phyloP scores from a whole-genome alignment of 2,888 invertebrate species.

The Andrena haemorrhoa region DNA sequence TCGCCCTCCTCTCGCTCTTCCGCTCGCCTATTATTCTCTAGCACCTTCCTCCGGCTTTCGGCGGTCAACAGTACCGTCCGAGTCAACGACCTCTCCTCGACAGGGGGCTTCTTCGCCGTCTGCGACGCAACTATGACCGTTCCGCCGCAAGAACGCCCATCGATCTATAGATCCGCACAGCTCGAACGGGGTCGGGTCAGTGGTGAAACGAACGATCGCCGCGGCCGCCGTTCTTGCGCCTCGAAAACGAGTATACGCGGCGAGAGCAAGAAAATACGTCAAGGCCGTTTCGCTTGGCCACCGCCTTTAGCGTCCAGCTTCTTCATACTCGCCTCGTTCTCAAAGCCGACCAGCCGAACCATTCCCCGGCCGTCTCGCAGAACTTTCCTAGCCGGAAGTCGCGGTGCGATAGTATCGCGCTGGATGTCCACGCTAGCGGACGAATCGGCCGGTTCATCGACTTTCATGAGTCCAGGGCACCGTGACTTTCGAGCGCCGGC shows the following conservation, averaged over 20 bases:
- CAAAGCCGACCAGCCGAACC: neutral
- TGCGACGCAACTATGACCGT: neutral
- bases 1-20: constrained; percentile 13
- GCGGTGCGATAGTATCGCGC: constrained; percentile 43
- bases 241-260: constrained; percentile 49
- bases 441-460: constrained; percentile 70
- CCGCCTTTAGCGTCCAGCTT: constrained; percentile 26
- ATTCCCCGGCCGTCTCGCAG: too few relatives aligned
- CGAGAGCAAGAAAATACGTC: constrained; percentile 46
- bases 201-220: constrained; percentile 24
- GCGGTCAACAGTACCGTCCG: constrained; percentile 12
- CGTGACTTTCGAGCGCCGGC: constrained; percentile 68
- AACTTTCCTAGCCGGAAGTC: constrained; percentile 46
- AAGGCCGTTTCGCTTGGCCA: constrained; percentile 43
- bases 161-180: constrained; percentile 14
- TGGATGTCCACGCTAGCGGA: constrained; percentile 57
- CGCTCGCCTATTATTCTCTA: constrained; percentile 49
- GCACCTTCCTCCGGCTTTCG: constrained; percentile 12
- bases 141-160: constrained; percentile 3
- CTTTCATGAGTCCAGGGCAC: constrained; percentile 67
- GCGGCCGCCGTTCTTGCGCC: constrained; percentile 27
- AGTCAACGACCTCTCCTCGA: constrained; percentile 10
- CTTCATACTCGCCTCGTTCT: neutral
- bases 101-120: neutral
- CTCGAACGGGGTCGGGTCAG: constrained; percentile 47